Evolutionary conservation across 2,797 vertebrate species (phyloP), one percentile per base, ranked within the genome.

Genomic region (Staurois parvus): DNA sequence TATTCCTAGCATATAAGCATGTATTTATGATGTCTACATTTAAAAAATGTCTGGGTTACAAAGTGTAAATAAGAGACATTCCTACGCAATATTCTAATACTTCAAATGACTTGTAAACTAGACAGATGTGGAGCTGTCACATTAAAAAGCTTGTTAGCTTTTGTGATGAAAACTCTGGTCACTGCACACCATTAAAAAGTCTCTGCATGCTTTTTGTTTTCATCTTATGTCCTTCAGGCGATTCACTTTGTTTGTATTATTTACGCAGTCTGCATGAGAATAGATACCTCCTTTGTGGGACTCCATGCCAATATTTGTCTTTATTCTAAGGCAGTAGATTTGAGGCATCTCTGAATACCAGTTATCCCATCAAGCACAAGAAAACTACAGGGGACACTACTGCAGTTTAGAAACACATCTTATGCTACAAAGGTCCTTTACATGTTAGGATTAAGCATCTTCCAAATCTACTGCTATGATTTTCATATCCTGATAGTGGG

Each of bases 201-300:
- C 72, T 75, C 40, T 1, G 69, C 37, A 26, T 30, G 30, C 26
- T 21, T 52, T 80, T 79, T 73, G 76, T 52, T 66, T 78, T 79
- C 17, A 30, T 29, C 17, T 62, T 48, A 29, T 80, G 77, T 75
- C 84, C 84, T 80, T 85, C 24, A 80, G 84, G 76, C 77, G 13
- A 67, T 19, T 29, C 64, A 37, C 76, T 80, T 85, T 42, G 72
- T 73, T 78, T 79, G 11, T 37, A 84, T 79, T 85, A 79, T 79
- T 73, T 79, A 64, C 83, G 28, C 68, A 67, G 77, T 74, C 72
- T 79, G 84, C 82, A 74, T 85, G 64, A 79, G 77, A 85, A 79
- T 80, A 80, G 77, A 69, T 15, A 80, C 59, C 56, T 72, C 40
- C 29, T 68, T 17, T 59, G 24, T 52, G 28, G 40, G 37, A 79